Evolutionary conservation across 1,140 invertebrate species (phyloP), one percentile per base, ranked within the genome.

Genomic region (Neoseiulus cucumeris): DNA sequence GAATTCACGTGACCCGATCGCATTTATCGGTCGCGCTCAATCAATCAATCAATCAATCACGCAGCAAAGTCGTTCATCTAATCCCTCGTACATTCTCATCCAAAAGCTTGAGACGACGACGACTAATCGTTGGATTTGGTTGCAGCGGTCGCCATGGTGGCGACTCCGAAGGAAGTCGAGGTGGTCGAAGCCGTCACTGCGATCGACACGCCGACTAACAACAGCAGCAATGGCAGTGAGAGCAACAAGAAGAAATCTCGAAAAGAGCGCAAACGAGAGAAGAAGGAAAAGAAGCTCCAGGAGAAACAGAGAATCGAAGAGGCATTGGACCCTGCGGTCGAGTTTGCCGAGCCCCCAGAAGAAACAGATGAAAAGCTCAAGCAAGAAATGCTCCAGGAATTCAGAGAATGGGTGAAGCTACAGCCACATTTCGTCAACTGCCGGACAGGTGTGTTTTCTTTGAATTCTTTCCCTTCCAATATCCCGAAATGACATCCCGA

Each of bases 351-450:
- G 22, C 51, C 51, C 14, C 22, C 51, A 1, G 51, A 59, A 20
- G 51, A 59, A 33, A 25, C 25, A 29, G 22, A 59, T 9, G 51
- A 59, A 25, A 25, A n/a, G 17, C 22, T 59, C 1, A 59, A 59
- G 22, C 51, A 59, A 9, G 33, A n/a, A 59, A 20, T 59, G 51
- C 51, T 59, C 22, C 51, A 59, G 51, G 51, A 59, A 14, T 59
- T 59, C 51, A 25, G 51, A 25, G 66, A 67, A 25, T 70, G 69
- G 69, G 68, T 64, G 1, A 67, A 64, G 55, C 33, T 42, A 42
- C 69, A 70, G 66, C 69, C 69, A 5, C 69, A 70, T 64, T 70
- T 70, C 51, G 64, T 70, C 64, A 70, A 70, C 28, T 59, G 51
- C 33, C 51, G 51, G 14, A 59, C 51, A 59, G 51, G 51, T 59